Base-by-base conservation (phyloP, 2,888 invertebrate species). In the Coleophora deauratella region DNA sequence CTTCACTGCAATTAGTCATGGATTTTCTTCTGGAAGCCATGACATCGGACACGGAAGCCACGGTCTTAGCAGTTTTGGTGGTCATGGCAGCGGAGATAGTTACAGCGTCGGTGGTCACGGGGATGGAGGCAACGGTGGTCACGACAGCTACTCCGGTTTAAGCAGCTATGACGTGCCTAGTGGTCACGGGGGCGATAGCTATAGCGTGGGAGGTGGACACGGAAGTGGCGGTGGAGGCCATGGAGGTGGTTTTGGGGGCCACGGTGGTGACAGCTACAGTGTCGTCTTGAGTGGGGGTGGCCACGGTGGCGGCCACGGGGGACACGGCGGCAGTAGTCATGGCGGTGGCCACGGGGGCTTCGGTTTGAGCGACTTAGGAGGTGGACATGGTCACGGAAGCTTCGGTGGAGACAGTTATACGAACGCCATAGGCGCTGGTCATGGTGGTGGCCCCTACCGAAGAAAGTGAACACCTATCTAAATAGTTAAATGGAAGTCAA, bases 371-470 rank as follows among this genome's bases (percentile, higher is more conserved):
- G 62, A 69, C 21, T 56, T 57, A 39, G 68, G 73, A 6, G 57
- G 60, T 3, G 51, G 59, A 21, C 59, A 67, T 2, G 56, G 62
- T 13, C 57, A 57, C 38, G 59, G 66, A 2, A 59, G 66, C 35
- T 64, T 57, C 37, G 74, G 70, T 9, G 78, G 74, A 44, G 86
- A 78, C 50, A 86, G 76, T 48, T 86, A 79, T 59, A 78, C 72
- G 30, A 78, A 71, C 47, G 84, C 77, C 43, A 61, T 79, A 38
- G 59, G 71, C 14, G 68, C 86, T 3, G 87, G 86, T 11, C 84
- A 85, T 46, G 85, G 86, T 0, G 85, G 86, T 11, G 87, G 86
- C 1, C 84, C 82, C 1, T 85, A 85, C 52, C 80, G 73, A 46
- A 66, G 34, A 35, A 62, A 68, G 56, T 65, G 67, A 48, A 70